A percentile compares a stretch with the other conserved stretches of the same genome.
Evolutionary conservation across 2,797 vertebrate species (phyloP).

Genomic region (Nannoperca obscura): DNA sequence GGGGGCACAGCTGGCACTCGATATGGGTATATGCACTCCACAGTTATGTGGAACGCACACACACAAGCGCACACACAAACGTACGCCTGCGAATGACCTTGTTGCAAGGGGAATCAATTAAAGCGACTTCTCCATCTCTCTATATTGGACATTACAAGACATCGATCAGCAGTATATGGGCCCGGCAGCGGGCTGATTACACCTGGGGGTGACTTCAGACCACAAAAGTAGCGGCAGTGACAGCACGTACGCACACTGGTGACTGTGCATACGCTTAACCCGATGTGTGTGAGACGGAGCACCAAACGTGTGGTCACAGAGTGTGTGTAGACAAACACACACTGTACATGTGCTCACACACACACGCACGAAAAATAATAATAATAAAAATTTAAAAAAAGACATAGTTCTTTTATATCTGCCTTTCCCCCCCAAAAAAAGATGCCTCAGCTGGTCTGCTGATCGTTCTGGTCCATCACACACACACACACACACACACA

Average conservation of each 20-base stretch:
- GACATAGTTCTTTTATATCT: slow-evolving; percentile 46
- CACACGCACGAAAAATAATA: slow-evolving; percentile 22
- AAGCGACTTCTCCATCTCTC: slow-evolving; percentile 74
- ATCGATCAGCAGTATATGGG: slow-evolving; percentile 61
- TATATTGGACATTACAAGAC: slow-evolving; percentile 71
- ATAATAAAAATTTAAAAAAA: background rate
- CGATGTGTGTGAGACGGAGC: slow-evolving; percentile 32
- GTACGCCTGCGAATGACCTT: slow-evolving; percentile 80
- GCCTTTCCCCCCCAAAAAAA: slow-evolving; percentile 53
- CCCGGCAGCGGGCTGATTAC: slow-evolving; percentile 20
- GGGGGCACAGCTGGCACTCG: slow-evolving; percentile 85
- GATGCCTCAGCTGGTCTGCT: slow-evolving; percentile 81
- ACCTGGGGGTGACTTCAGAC: slow-evolving; percentile 33
- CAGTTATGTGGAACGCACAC: slow-evolving; percentile 77
- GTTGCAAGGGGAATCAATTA: slow-evolving; percentile 84
- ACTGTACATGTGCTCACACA: slow-evolving; percentile 15
- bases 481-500: slow-evolving; percentile 50
- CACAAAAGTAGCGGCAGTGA: slow-evolving; percentile 3
- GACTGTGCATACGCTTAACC: slow-evolving; percentile 32
- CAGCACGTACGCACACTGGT: slow-evolving; percentile 19
- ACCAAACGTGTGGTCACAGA: slow-evolving; percentile 26
- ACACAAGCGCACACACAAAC: slow-evolving; percentile 49
- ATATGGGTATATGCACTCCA: slow-evolving; percentile 84
- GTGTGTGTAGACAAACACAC: slow-evolving; percentile 24
- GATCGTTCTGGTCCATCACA: slow-evolving; percentile 76